A percentile compares a stretch with the other conserved stretches of the same genome.
These are phyloP conservation scores for Fistularia tabacaria DNA, from an alignment of 2,797 vertebrate species.

Conservation along the genomic window DNA sequence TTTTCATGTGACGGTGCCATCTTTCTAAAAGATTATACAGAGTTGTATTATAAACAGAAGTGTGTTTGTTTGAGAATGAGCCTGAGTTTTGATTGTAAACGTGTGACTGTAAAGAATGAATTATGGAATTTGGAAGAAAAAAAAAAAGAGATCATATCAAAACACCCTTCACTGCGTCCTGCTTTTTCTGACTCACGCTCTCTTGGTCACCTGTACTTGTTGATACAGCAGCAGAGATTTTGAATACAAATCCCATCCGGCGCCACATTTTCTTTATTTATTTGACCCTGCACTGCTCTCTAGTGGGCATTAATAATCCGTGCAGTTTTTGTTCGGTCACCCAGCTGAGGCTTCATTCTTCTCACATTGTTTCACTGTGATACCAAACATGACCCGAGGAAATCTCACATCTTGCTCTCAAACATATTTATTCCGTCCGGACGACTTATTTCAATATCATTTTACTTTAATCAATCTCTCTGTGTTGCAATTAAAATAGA, in stretches of 20 bases:
- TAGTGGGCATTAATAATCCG: conserved; percentile 5
- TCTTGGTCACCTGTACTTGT: too few relatives aligned
- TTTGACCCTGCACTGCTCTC: conserved; percentile 18
- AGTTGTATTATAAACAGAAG: conserved; percentile 55
- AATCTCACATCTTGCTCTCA: too few relatives aligned
- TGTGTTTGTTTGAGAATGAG: conserved; percentile 53
- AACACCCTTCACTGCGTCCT: conserved; percentile 29
- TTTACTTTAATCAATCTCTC: too few relatives aligned
- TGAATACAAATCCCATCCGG: too few relatives aligned
- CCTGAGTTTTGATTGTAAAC: conserved; percentile 39
- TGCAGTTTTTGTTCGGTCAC: not conserved
- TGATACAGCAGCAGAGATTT: too few relatives aligned
- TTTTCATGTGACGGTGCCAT: conserved; percentile 68
- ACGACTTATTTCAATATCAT: too few relatives aligned
- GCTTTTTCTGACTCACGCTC: conserved; percentile 12
- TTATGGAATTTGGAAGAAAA: conserved; percentile 32
- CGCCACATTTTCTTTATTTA: too few relatives aligned
- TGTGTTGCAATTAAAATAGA: too few relatives aligned
- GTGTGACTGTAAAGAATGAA: conserved; percentile 59
- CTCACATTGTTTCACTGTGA: not conserved
- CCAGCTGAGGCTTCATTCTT: not conserved
- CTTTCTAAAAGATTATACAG: conserved; percentile 57
- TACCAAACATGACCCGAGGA: not conserved
- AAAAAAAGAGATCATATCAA: conserved; percentile 40
- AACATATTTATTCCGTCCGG: too few relatives aligned